Percentiles rank a stretch among this genome's conserved stretches.
These are phyloP conservation scores for Zoanthus gigantus DNA, from an alignment of 92 coral and sea anemone species.

Conservation along the genomic window DNA sequence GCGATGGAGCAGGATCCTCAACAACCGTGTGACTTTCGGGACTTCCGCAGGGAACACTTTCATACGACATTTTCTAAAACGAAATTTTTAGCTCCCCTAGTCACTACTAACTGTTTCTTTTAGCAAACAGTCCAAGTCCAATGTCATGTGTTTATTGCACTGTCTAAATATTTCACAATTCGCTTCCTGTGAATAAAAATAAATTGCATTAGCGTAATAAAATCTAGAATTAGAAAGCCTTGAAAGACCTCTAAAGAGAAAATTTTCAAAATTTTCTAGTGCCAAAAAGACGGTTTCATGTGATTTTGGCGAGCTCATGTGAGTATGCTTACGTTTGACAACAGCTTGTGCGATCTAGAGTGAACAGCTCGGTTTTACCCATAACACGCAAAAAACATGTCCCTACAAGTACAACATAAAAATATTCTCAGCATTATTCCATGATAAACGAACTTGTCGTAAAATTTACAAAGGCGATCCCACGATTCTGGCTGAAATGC, in stretches of 20 bases:
- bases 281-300: not conserved
- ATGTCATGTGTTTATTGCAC: constrained; percentile 15
- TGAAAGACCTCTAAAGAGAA: not conserved
- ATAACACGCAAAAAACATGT: constrained; percentile 33
- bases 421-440: not conserved
- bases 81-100: constrained; percentile 7
- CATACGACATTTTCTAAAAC: constrained; percentile 84
- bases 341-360: constrained; percentile 28
- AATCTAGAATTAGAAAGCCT: not conserved
- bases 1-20: constrained; percentile 96
- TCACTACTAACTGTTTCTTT: constrained; percentile 11
- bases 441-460: not conserved
- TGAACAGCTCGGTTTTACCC: constrained; percentile 11
- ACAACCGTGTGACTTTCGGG: constrained; percentile 85
- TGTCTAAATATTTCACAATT: constrained; percentile 50
- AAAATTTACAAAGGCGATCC: constrained; percentile 16
- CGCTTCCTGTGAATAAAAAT: constrained; percentile 54
- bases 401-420: constrained; percentile 36
- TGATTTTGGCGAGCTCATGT: constrained; percentile 2
- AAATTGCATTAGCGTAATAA: constrained; percentile 35
- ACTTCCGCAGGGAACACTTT: constrained; percentile 94
- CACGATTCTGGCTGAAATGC: constrained; percentile 21
- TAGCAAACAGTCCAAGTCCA: constrained; percentile 19
- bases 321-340: constrained; percentile 17
- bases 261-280: not conserved